Percentiles rank a stretch among this genome's conserved stretches.
These are phyloP conservation scores for Pelosia muscerda DNA, from an alignment of 2,888 invertebrate genomes.

Conservation along the genomic window DNA sequence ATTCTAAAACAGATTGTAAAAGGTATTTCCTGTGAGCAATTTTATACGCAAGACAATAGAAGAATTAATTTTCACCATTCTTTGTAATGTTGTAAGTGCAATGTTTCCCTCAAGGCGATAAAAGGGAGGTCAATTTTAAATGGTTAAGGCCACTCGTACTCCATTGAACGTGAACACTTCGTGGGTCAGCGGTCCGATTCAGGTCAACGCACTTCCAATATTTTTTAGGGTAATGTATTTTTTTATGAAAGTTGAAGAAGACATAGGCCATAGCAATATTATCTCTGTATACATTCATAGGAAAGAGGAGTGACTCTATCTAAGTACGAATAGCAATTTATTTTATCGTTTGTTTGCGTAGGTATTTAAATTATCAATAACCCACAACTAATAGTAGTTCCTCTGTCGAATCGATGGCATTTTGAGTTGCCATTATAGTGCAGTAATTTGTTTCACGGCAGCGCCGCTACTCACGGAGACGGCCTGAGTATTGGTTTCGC, in stretches of 20 bases:
- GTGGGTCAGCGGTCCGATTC: background rate
- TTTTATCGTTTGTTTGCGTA: too few species aligned
- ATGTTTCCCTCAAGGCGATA: background rate
- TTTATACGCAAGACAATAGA: background rate
- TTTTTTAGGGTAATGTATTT: background rate
- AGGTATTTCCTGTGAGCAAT: background rate
- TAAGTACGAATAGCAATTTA: background rate
- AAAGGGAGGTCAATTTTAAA: background rate
- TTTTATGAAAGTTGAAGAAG: background rate
- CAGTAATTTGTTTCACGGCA: too few species aligned
- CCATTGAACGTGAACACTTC: background rate
- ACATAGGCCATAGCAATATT: background rate
- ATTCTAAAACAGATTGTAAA: background rate
- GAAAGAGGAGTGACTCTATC: too few species aligned
- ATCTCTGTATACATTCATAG: too few species aligned
- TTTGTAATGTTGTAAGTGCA: background rate
- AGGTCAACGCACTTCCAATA: background rate
- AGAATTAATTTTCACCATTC: background rate
- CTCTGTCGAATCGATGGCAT: too few species aligned
- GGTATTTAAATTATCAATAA: too few species aligned
- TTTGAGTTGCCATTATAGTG: too few species aligned
- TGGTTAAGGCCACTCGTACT: conserved; percentile 1
- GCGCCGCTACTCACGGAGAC: too few species aligned
- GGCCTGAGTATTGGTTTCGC: too few species aligned
- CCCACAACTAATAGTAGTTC: too few species aligned